Base-by-base conservation (phyloP, 2,113 vertebrate genomes). In the Albula glossodonta region DNA sequence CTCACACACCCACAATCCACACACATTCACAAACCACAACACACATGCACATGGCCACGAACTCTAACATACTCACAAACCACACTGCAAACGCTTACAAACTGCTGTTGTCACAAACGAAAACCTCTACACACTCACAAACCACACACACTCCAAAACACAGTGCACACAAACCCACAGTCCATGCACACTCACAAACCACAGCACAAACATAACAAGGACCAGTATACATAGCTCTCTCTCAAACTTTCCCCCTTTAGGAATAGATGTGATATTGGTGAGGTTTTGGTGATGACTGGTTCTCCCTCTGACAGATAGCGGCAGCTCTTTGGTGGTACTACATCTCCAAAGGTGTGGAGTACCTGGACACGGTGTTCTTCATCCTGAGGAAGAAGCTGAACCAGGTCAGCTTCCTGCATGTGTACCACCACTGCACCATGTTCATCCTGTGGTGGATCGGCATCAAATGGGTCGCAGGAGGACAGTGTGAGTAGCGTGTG, bases 381-480 rank as follows among this genome's bases (percentile, higher is more conserved):
- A 99, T 99, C 92, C 92, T 99, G 93, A 97, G 98, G 90, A 99
- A 99, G 95, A 99, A 99, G 94, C 98, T 99, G 92, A 99, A 97
- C 91, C 98, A 99, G 91, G 97, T 99, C 86, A 99, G 97, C 95
- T 99, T 99, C 88, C 97, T 99, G 86, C 98, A 99, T 3, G 98
- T 99, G 85, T 99, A 99, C 93, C 98, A 99, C 88, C 98, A 99
- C 95, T 99, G 97, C 91, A 99, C 98, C 86, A 99, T 99, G 98
- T 99, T 99, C 94, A 98, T 98, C 80, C 95, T 99, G 87, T 99
- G 98, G 98, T 99, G 98, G 98, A 98, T 99, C 87, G 98, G 98
- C 88, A 98, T 99, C 91, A 99, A 99, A 84, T 99, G 98, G 98
- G 98, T 99, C 51, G 97, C 98, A 48, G 98, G 98, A 50, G 98